Evolutionary conservation across 2,888 invertebrate genomes (phyloP).

Genomic region (Cotesia congregata): DNA sequence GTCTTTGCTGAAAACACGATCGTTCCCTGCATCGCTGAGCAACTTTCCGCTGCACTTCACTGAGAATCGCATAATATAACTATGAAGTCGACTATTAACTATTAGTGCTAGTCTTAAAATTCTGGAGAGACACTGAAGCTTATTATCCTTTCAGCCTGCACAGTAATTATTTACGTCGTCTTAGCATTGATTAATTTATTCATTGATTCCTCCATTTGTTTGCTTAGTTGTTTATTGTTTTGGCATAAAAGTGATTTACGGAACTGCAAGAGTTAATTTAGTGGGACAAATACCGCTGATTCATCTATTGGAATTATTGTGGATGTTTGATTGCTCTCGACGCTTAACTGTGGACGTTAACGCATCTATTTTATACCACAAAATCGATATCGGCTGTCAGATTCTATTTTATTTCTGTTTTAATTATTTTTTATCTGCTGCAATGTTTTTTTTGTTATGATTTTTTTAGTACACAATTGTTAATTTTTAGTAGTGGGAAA

Average conservation of each 20-base stretch:
- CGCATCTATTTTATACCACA: not conserved
- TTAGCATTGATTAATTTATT: not conserved
- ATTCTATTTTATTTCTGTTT: not conserved
- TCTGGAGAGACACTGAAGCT: not conserved
- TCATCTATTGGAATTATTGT: not conserved
- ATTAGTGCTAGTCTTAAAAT: constrained; percentile 5
- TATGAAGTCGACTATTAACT: not conserved
- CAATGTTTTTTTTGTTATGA: not conserved
- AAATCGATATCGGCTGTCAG: not conserved
- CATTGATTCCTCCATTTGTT: not conserved
- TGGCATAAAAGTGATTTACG: not conserved
- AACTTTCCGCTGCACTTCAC: constrained; percentile 11
- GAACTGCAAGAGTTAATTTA: not conserved
- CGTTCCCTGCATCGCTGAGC: constrained; percentile 12
- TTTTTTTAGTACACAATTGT: too few relatives aligned
- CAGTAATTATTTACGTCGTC: not conserved
- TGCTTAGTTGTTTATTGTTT: not conserved
- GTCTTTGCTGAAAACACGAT: not conserved
- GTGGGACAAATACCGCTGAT: constrained; percentile 23
- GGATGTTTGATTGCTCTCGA: not conserved
- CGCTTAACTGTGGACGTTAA: not conserved
- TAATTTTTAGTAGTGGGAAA: too few relatives aligned
- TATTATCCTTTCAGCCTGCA: not conserved
- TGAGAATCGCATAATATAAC: not conserved
- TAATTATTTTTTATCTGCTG: not conserved